phyloP scores from a whole-genome alignment of 2,113 vertebrate species.

The Cyprinus carpio region DNA sequence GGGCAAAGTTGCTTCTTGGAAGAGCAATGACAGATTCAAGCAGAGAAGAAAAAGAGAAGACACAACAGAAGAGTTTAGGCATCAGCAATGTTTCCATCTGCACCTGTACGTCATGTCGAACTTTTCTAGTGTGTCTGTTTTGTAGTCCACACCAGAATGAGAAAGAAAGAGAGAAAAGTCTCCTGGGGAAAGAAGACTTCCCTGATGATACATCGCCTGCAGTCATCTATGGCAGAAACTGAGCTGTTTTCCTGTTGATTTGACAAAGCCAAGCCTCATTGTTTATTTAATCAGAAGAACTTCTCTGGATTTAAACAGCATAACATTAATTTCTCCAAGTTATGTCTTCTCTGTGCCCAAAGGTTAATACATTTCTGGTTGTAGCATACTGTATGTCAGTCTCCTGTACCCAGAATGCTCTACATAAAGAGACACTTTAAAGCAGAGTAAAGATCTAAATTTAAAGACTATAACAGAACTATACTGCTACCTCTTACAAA shows the following conservation, averaged over 20 bases:
- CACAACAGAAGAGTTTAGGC: slow-evolving; percentile 1
- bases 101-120: background rate
- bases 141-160: slow-evolving; percentile 15
- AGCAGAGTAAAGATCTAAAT: background rate
- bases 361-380: background rate
- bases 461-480: background rate
- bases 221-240: slow-evolving; percentile 20
- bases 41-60: background rate
- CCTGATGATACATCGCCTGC: slow-evolving; percentile 17
- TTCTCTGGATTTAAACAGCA: background rate
- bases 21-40: slow-evolving; percentile 25
- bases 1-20: slow-evolving; percentile 7
- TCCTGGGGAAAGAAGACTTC: slow-evolving; percentile 7
- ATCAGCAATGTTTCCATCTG: slow-evolving; percentile 7
- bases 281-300: slow-evolving; percentile 19
- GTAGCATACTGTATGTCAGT: background rate
- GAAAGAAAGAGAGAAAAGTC: background rate
- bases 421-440: background rate
- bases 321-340: background rate
- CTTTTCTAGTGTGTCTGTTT: slow-evolving; percentile 8
- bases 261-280: background rate
- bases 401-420: background rate
- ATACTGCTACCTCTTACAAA: background rate
- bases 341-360: background rate
- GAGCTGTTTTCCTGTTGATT: slow-evolving; percentile 38